Conservation (phyloP, 2,797 vertebrate species). For the Picus viridis region DNA sequence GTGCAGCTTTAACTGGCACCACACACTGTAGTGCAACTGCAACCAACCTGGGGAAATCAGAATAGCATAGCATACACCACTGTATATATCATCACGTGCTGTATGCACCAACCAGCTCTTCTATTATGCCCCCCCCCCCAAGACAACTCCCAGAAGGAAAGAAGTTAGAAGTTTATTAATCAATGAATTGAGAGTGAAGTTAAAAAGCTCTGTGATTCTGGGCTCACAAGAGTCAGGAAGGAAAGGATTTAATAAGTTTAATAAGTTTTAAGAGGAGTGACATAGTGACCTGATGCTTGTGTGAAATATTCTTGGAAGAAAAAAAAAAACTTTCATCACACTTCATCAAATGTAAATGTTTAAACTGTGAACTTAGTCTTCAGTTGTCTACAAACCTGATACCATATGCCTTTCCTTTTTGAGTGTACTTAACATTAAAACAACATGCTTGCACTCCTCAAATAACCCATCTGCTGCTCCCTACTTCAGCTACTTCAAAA, state of each 20-base stretch:
- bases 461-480: slow-evolving; percentile 63
- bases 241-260: slow-evolving; percentile 29
- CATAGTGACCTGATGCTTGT: slow-evolving; percentile 20
- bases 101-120: neutral
- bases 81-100: neutral
- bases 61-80: neutral
- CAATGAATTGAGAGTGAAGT: neutral
- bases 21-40: neutral
- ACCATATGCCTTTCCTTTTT: slow-evolving; percentile 72
- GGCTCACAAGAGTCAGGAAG: neutral
- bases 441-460: slow-evolving; percentile 69
- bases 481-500: slow-evolving; percentile 52
- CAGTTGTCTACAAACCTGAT: slow-evolving; percentile 66
- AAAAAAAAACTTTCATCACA: slow-evolving; percentile 60
- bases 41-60: neutral
- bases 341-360: slow-evolving; percentile 75
- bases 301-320: slow-evolving; percentile 47
- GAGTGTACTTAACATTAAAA: slow-evolving; percentile 69
- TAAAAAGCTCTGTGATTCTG: neutral
- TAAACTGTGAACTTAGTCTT: slow-evolving; percentile 72
- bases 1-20: neutral
- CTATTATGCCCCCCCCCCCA: neutral
- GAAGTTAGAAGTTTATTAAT: neutral
- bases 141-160: neutral
- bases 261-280: slow-evolving; percentile 15